A percentile compares a stretch with the other conserved stretches of the same genome.
Evolutionary conservation across 1,140 invertebrate genomes (phyloP).

Genomic region (Chymomyza costata): DNA sequence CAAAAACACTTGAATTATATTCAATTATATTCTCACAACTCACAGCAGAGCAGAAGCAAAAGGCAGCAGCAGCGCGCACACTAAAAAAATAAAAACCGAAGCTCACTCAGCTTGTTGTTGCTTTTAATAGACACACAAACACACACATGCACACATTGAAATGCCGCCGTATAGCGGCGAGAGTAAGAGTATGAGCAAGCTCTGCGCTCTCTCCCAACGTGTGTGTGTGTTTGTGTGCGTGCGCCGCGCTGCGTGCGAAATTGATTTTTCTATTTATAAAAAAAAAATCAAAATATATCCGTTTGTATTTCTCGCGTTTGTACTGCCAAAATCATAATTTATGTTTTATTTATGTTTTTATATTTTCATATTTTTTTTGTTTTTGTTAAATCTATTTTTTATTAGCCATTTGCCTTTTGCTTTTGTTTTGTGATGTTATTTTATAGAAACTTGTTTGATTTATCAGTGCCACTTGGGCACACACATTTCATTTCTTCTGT

Average conservation of each 20-base stretch:
- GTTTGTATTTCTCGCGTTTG: conserved; percentile 28
- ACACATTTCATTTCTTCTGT: conserved; percentile 10
- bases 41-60: too few relatives aligned
- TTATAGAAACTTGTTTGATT: conserved; percentile 66
- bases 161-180: conserved; percentile 27
- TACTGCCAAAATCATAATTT: conserved; percentile 66
- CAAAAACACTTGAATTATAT: conserved; percentile 70
- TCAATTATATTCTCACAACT: conserved; percentile 53
- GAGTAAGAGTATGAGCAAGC: conserved; percentile 22
- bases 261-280: conserved; percentile 74
- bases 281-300: conserved; percentile 73
- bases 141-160: conserved; percentile 18
- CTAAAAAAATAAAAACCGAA: conserved; percentile 20
- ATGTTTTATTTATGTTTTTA: conserved; percentile 67
- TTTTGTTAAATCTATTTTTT: conserved; percentile 24
- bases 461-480: conserved; percentile 56
- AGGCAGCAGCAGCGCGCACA: conserved; percentile 5
- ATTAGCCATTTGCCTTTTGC: conserved; percentile 18
- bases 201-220: conserved; percentile 20
- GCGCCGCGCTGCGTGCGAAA: conserved; percentile 59
- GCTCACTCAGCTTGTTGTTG: conserved; percentile 37
- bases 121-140: conserved; percentile 56
- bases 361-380: conserved; percentile 26
- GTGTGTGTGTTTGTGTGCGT: conserved; percentile 27
- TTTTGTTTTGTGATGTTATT: conserved; percentile 22